Evolutionary conservation across 2,113 vertebrate genomes (phyloP).

Genomic region (Microcebus griseorufus): DNA sequence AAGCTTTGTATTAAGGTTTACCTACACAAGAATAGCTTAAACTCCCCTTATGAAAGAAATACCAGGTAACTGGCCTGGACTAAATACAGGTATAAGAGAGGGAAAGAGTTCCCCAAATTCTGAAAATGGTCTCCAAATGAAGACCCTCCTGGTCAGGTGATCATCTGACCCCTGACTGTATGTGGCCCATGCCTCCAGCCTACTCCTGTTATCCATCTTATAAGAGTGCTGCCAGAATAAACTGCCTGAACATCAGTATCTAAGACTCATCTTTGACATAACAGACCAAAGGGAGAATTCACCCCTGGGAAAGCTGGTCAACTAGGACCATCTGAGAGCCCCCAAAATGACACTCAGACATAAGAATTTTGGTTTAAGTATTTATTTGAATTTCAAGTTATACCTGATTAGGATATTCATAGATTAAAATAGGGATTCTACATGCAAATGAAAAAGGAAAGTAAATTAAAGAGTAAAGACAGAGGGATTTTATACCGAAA

Average conservation of each 20-base stretch:
- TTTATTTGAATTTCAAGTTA: conserved; percentile 15
- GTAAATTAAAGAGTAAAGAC: background rate
- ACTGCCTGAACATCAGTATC: background rate
- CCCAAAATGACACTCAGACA: background rate
- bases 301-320: background rate
- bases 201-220: background rate
- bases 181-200: background rate
- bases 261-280: background rate
- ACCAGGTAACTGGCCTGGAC: background rate
- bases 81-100: background rate
- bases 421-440: background rate
- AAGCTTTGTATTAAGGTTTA: background rate
- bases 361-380: background rate
- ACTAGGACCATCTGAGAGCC: background rate
- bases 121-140: background rate
- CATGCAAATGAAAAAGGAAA: background rate
- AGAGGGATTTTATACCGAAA: background rate
- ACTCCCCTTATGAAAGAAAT: background rate
- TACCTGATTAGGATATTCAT: background rate
- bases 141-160: background rate
- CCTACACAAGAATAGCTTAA: background rate
- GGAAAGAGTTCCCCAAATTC: background rate
- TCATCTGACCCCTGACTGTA: background rate
- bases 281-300: background rate
- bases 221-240: background rate